Base-by-base conservation (phyloP, 2,113 vertebrate species). In the Aldabrachelys gigantea region DNA sequence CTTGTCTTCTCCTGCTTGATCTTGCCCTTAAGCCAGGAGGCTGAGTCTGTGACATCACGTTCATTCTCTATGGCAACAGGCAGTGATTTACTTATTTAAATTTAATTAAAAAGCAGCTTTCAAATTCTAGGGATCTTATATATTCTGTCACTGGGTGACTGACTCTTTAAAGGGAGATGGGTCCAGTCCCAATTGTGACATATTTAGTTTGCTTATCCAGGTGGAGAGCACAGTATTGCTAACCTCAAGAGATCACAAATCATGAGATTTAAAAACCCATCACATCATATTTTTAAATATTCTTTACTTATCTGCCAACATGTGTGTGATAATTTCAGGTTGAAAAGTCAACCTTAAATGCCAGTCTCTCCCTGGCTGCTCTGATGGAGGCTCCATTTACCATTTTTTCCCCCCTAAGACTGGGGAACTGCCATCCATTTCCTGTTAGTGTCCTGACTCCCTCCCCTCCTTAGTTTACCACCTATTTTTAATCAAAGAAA, bases 51-150 rank as follows among this genome's bases (percentile, higher is more conserved):
- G 52, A 75, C 56, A 94, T 94, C 56, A 88, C 89, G 85, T 96
- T 97, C 93, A 29, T 97, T 98, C 97, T 96, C 97, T 96, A 96
- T 97, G 96, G 97, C 98, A 98, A 98, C 98, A 97, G 97, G 92
- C 94, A 83, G 56, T 97, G 97, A 98, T 97, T 97, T 96, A 97
- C 93, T 96, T 97, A 96, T 94, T 97, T 97, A 93, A 96, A 90
- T 97, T 97, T 97, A 97, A 97, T 97, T 98, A 97, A 97, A 98
- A 96, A 96, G 87, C 95, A 96, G 92, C 93, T 97, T 96, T 97
- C 96, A 97, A 96, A 96, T 97, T 94, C 96, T 91, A 90, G 86
- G 54, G 94, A 92, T 97, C 93, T 96, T 96, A 89, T 95, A 90
- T 82, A 80, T 95, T 94, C 92, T 80, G 91, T 94, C 35, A 72